Conservation (phyloP, 2,797 vertebrate genomes). For the Sardinella longiceps region DNA sequence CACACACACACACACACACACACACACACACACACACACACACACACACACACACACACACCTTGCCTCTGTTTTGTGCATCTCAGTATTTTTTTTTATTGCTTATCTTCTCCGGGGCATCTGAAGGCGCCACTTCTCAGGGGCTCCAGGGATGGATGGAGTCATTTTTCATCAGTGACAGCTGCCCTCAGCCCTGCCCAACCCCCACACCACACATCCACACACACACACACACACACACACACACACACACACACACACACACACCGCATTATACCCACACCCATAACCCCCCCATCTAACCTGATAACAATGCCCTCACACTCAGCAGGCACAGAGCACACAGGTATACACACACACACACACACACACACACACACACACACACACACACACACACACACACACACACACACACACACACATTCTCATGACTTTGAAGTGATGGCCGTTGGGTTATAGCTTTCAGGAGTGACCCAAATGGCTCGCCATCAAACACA, state of each 20-base stretch:
- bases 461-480: not conserved
- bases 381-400: not conserved
- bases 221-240: too few relatives aligned
- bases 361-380: not conserved
- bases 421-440: not conserved
- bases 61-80: slow-evolving; percentile 16
- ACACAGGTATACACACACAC: not conserved
- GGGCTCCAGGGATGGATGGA: slow-evolving; percentile 36
- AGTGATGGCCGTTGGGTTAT: not conserved
- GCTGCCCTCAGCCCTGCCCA: slow-evolving; percentile 36
- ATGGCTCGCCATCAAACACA: too few relatives aligned
- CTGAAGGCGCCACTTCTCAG: slow-evolving; percentile 33
- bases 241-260: too few relatives aligned
- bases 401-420: not conserved
- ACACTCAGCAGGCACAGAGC: not conserved
- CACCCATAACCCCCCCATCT: not conserved
- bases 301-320: not conserved
- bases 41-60: not conserved
- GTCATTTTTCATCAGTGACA: slow-evolving; percentile 54
- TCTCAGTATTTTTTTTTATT: not conserved
- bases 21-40: not conserved
- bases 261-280: not conserved
- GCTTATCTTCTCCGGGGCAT: slow-evolving; percentile 25
- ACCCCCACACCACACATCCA: slow-evolving; percentile 19
- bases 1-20: not conserved